Percentiles rank a stretch among this genome's conserved stretches.
These are phyloP conservation scores for Minunthozetes semirufus DNA, from an alignment of 2,888 invertebrate genomes.

Conservation along the genomic window DNA sequence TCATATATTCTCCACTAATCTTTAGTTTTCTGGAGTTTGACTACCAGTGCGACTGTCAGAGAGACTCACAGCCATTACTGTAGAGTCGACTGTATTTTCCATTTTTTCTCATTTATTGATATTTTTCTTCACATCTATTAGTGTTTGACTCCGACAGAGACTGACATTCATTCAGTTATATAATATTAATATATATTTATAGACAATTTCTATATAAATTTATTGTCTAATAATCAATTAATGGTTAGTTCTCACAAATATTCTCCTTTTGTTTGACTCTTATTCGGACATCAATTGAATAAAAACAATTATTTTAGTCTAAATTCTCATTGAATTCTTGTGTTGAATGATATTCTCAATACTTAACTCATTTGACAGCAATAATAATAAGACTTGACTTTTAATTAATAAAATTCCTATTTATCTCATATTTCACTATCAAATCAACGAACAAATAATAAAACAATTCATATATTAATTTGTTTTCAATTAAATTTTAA, in stretches of 20 bases:
- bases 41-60: constrained; percentile 7
- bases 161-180: too few species aligned
- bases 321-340: too few species aligned
- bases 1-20: not conserved
- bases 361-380: not conserved
- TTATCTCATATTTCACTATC: not conserved
- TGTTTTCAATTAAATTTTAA: too few species aligned
- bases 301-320: too few species aligned
- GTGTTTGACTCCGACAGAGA: not conserved
- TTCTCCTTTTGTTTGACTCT: too few species aligned
- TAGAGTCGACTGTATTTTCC: not conserved
- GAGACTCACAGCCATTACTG: constrained; percentile 9
- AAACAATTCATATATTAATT: not conserved
- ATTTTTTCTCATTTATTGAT: not conserved
- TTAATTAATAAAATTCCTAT: not conserved
- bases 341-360: not conserved
- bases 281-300: too few species aligned
- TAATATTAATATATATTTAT: too few species aligned
- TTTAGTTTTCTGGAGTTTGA: not conserved
- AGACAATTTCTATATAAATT: too few species aligned
- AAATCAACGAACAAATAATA: not conserved
- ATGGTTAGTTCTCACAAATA: too few species aligned
- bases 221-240: too few species aligned
- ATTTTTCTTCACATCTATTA: not conserved
- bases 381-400: not conserved